Base-by-base conservation (phyloP, 2,888 invertebrate genomes). In the Trachelus troglodyta region DNA sequence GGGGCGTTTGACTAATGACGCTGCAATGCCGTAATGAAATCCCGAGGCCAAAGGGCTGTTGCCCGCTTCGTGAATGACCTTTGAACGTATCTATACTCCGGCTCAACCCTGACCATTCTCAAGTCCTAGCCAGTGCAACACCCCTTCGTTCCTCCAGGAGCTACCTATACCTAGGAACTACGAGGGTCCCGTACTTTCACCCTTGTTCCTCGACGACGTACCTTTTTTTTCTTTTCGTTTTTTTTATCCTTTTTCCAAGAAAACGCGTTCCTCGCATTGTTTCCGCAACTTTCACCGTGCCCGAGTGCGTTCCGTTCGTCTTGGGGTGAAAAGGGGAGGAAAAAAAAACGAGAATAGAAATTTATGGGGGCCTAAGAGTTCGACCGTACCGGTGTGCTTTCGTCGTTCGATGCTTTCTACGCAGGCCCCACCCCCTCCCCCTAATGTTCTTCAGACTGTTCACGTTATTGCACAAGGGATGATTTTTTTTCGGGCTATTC, bases 241-340 rank as follows among this genome's bases (percentile, higher is more conserved):
- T 69, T 69, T 73, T 40, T 68, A 69, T 75, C 76, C 74, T 73
- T 77, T 74, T 75, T 79, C 80, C 78, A 79, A 79, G 77, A 79
- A 79, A 81, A 75, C 71, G 82, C 85, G 83, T 87, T 86, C 84
- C 83, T 85, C 73, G 87, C 86, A 88, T 89, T 89, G 89, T 89
- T 88, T 87, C 80, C 87, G 85, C 83, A 87, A 89, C 89, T 89
- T 89, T 89, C 89, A 86, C 89, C 85, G 73, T 77, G 81, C 78
- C 81, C 69, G 76, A 78, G 56, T 74, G 73, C 69, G 79, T 69
- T 79, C 78, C 77, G 75, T 73, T n/a, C 34, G 73, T 76, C 71
- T 79, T 76, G 80, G 77, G 76, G 80, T 31, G 74, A 35, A 77
- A 74, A 81, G 3, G 12, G 35, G 35, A 85, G 83, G 80, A 81